Evolutionary conservation across 2,113 vertebrate species (phyloP).

Genomic region (Hypocryptadius cinnamomeus): DNA sequence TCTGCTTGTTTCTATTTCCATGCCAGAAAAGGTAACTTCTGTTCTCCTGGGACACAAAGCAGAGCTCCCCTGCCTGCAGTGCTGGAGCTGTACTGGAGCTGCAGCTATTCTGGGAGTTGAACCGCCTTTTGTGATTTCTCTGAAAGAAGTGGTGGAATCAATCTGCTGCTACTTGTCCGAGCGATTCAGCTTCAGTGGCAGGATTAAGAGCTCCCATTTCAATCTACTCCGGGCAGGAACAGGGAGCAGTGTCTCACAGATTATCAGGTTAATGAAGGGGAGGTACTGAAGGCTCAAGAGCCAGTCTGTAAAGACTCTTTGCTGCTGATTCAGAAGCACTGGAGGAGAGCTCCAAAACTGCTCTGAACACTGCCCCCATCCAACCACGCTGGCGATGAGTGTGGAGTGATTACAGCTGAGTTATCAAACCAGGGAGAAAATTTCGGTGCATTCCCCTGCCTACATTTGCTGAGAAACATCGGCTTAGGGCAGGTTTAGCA

Average conservation of each 20-base stretch:
- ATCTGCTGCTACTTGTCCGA: conserved; percentile 37
- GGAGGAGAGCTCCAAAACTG: not conserved
- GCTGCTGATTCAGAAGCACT: not conserved
- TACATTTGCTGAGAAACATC: not conserved
- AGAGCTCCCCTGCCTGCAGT: not conserved
- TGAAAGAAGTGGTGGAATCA: conserved; percentile 24
- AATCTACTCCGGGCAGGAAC: not conserved
- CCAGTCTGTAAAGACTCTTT: not conserved
- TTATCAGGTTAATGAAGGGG: not conserved
- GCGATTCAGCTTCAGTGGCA: conserved; percentile 35
- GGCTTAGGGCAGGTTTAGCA: not conserved
- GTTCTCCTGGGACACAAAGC: not conserved
- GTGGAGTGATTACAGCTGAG: not conserved
- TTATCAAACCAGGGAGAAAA: not conserved
- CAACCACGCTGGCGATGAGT: not conserved
- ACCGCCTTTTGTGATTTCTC: conserved; percentile 35
- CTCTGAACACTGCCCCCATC: not conserved
- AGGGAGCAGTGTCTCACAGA: not conserved
- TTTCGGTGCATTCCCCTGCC: not conserved
- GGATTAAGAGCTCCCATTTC: conserved; percentile 4
- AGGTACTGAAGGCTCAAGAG: not conserved
- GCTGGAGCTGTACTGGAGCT: not conserved
- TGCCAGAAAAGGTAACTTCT: not conserved
- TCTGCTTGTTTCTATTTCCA: not conserved
- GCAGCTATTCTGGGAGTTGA: not conserved